Evolutionary conservation across 2,113 vertebrate species (phyloP), one percentile per base, ranked within the genome.

Genomic region (Sorex fumeus): DNA sequence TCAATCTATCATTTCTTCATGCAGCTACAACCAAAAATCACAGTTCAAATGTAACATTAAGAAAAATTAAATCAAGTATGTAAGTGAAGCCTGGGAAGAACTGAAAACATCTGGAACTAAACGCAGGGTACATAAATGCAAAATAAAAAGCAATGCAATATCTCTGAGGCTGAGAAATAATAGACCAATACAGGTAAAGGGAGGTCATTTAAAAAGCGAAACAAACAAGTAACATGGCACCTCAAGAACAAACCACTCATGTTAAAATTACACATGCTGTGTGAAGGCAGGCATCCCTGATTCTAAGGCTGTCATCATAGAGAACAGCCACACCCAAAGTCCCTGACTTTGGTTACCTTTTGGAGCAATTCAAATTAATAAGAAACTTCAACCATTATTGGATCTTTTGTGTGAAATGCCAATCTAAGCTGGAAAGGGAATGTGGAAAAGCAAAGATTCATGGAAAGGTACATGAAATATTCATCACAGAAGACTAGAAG

Each of bases 351-450:
- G 36, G 70, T 79, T 57, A 91, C 74, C 50, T 78, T 87, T 23
- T 66, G 40, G 64, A 53, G 13, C 16, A 91, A 91, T 28, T 78
- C 69, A 71, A 71, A 89, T 75, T 84, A 30, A 79, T 28, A 75
- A 36, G n/a, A 74, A 89, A 95, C 88, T 34, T 87, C 25, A 90
- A 69, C 25, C 28, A 53, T 45, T 87, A 76, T 69, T 74, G 77
- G 60, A 83, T 84, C 32, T 81, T 94, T 88, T 64, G 21, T 88
- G 94, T 92, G 84, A 95, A 90, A 91, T n/a, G 57, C 34, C 72
- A 95, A 87, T 30, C 32, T 30, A 60, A 85, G 13, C 47, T 93
- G 64, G 53, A 85, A 93, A 95, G 16, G 27, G 43, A 75, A 87
- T 76, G 47, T 85, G 57, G 21, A 95, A 84, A 30, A 76, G 28